A percentile compares a stretch with the other conserved stretches of the same genome.
These are phyloP conservation scores for Patella vulgata DNA, from an alignment of 1,140 invertebrate genomes.

Conservation along the genomic window DNA sequence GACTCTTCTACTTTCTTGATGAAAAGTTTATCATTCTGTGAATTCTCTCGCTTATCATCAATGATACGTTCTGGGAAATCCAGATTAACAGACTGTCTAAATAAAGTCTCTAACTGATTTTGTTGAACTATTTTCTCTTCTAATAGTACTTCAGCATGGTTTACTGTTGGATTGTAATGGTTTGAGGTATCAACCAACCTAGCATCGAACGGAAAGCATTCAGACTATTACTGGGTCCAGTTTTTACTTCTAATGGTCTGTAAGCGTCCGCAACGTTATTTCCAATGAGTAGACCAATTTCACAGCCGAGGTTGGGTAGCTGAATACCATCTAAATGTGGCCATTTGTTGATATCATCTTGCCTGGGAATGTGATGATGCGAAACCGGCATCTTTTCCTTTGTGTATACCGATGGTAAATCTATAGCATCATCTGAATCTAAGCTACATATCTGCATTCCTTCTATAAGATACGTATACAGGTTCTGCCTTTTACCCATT, in stretches of 20 bases:
- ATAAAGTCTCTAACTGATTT: conserved; percentile 4
- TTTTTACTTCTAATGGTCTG: neutral
- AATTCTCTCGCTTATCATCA: neutral
- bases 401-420: neutral
- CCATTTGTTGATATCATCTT: neutral
- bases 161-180: no score
- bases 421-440: neutral
- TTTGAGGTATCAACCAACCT: neutral
- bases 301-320: neutral
- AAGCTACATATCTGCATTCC: neutral
- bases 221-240: neutral
- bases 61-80: conserved; percentile 22
- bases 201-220: no score
- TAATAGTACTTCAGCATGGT: neutral
- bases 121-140: neutral
- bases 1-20: conserved; percentile 9
- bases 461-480: neutral
- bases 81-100: conserved; percentile 2
- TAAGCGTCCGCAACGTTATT: neutral
- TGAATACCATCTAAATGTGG: neutral
- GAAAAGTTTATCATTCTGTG: conserved; percentile 21
- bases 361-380: neutral
- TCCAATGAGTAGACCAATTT: neutral
- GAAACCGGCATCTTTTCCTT: neutral
- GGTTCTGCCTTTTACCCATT: neutral